phyloP scores from a whole-genome alignment of 2,113 vertebrate genomes.

The Pongo pygmaeus region DNA sequence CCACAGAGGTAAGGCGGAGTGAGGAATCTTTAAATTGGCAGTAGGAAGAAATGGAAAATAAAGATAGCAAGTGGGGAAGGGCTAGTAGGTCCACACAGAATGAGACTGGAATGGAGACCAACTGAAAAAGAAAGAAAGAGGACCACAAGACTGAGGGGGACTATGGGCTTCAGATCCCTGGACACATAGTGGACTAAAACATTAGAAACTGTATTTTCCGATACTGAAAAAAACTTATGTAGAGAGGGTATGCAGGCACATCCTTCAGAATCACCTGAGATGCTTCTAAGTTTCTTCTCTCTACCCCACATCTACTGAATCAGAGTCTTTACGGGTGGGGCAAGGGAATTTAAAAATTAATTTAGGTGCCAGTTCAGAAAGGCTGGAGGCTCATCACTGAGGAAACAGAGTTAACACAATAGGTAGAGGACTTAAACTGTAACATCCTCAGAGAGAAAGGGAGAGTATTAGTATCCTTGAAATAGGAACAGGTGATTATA shows the following conservation, averaged over 20 bases:
- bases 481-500: neutral
- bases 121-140: neutral
- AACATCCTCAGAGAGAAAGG: neutral
- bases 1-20: neutral
- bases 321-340: neutral
- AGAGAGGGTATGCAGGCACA: neutral
- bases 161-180: neutral
- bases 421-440: neutral
- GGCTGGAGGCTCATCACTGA: neutral
- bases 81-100: neutral
- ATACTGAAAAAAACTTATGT: neutral
- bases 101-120: neutral
- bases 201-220: neutral
- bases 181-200: neutral
- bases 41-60: neutral
- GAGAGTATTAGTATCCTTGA: neutral
- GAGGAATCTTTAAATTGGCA: neutral
- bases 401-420: neutral
- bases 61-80: neutral
- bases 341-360: conserved; percentile 40
- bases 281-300: neutral
- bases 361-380: neutral
- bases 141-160: neutral
- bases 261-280: neutral
- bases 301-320: neutral